These are phyloP conservation scores for Arctocebus calabarensis DNA, from an alignment of 2,797 vertebrate genomes.

Conservation along the genomic window DNA sequence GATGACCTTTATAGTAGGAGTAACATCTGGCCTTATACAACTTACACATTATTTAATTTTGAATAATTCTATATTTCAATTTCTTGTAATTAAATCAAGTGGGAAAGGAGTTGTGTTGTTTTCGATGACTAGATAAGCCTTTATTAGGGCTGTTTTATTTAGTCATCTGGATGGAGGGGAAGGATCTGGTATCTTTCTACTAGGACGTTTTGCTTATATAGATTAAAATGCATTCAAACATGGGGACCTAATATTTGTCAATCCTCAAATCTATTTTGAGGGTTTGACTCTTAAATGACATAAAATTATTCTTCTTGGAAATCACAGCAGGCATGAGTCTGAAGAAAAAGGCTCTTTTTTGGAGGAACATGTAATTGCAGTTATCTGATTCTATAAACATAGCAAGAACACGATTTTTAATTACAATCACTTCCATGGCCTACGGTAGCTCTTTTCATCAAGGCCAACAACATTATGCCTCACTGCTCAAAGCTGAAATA, in stretches of 20 bases:
- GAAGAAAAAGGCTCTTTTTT: constrained; percentile 1
- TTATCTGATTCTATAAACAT: constrained; percentile 70
- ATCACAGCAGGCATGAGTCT: constrained; percentile 30
- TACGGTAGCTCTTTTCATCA: constrained; percentile 69
- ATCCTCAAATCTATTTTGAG: constrained; percentile 2
- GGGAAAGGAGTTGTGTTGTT: background rate
- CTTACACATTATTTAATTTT: background rate
- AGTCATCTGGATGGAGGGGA: background rate
- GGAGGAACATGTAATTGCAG: background rate
- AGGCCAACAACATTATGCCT: constrained; percentile 31
- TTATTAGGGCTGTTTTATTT: background rate
- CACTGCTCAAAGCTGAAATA: constrained; percentile 63
- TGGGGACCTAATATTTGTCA: background rate
- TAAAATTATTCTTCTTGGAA: constrained; percentile 39
- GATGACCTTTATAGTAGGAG: background rate
- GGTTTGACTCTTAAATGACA: constrained; percentile 64
- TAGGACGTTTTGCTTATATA: background rate
- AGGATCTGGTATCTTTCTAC: constrained; percentile 27
- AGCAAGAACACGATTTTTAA: constrained; percentile 61
- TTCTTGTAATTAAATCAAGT: constrained; percentile 1
- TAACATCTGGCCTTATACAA: background rate
- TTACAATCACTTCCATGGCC: constrained; percentile 72
- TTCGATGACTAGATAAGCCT: background rate
- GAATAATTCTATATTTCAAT: constrained; percentile 28
- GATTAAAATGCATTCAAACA: background rate